Conservation (phyloP, 2,888 invertebrate species). For the Boloria euphrosyne region DNA sequence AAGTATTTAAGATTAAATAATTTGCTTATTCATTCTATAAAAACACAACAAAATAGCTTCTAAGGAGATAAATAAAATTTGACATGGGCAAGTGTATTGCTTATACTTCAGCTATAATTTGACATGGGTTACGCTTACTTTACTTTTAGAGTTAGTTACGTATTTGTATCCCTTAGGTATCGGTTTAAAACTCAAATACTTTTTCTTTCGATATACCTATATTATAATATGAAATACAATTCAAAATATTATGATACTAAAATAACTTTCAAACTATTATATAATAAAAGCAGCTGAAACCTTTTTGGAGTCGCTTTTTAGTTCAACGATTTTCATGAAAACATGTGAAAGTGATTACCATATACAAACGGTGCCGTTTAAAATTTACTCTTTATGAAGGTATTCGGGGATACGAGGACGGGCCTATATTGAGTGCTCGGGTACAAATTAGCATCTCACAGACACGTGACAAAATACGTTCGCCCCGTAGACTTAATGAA, state of each 20-base stretch:
- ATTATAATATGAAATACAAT: too few species aligned
- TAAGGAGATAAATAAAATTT: slow-evolving; percentile 34
- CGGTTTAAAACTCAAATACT: slow-evolving; percentile 7
- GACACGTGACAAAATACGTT: slow-evolving; percentile 69
- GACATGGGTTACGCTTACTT: slow-evolving; percentile 55
- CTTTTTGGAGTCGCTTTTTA: slow-evolving; percentile 27
- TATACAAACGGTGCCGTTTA: slow-evolving; percentile 56
- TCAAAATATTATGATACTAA: too few species aligned
- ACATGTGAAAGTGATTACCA: slow-evolving; percentile 51
- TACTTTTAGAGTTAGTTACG: slow-evolving; percentile 30
- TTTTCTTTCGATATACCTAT: too few species aligned
- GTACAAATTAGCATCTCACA: slow-evolving; percentile 78
- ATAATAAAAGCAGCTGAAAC: slow-evolving; percentile 1
- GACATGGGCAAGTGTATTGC: slow-evolving; percentile 54
- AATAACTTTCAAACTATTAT: too few species aligned
- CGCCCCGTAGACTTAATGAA: slow-evolving; percentile 71
- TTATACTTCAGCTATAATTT: slow-evolving; percentile 60
- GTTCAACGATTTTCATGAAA: slow-evolving; percentile 30
- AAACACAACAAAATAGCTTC: slow-evolving; percentile 1
- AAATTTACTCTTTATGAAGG: slow-evolving; percentile 24
- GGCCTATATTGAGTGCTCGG: slow-evolving; percentile 72
- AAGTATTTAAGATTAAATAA: too few species aligned
- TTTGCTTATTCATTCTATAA: not conserved
- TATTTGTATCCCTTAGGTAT: slow-evolving; percentile 7
- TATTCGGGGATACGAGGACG: slow-evolving; percentile 52